phyloP scores from a whole-genome alignment of 2,113 vertebrate genomes.

The Ivindomyrus marchei region DNA sequence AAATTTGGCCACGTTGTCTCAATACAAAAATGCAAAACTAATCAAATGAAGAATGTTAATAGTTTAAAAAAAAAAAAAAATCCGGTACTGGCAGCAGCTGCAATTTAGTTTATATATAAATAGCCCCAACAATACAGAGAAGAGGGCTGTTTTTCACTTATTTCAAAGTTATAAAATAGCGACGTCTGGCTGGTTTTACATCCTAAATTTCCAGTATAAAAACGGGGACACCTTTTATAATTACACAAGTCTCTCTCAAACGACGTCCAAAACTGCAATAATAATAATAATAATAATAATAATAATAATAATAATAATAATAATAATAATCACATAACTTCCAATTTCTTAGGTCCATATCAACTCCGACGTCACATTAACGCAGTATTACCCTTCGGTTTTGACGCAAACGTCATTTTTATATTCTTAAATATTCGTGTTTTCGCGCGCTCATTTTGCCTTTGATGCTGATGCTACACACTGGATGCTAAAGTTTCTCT shows the following conservation, averaged over 20 bases:
- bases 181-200: neutral
- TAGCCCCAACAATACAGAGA: neutral
- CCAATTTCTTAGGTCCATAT: neutral
- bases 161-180: neutral
- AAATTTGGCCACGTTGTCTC: neutral
- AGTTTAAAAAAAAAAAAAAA: neutral
- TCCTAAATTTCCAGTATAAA: neutral
- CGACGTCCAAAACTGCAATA: neutral
- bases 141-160: neutral
- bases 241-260: neutral
- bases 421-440: neutral
- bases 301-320: neutral
- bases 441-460: neutral
- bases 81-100: neutral
- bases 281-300: neutral
- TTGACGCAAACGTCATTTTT: neutral
- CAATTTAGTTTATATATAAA: neutral
- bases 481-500: neutral
- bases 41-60: neutral
- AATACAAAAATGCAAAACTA: neutral
- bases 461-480: neutral
- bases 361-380: neutral
- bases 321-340: neutral
- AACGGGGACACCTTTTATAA: neutral
- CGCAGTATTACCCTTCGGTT: neutral